Percentiles rank a stretch among this genome's conserved stretches.
Evolutionary conservation across 2,888 invertebrate genomes (phyloP).

Genomic region (Gari tellinella): DNA sequence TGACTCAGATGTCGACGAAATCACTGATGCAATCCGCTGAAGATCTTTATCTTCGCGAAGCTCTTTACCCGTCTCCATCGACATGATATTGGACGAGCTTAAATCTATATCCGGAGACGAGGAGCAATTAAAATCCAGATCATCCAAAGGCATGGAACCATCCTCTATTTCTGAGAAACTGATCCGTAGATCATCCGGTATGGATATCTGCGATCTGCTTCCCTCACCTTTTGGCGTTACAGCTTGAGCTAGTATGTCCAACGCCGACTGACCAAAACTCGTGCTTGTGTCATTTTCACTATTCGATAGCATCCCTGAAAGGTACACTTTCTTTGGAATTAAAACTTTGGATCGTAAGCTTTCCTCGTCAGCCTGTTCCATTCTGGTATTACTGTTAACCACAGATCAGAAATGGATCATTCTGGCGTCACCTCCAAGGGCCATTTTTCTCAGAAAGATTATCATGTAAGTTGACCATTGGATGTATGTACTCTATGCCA

Average conservation of each 20-base stretch:
- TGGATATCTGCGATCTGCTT: conserved; percentile 41
- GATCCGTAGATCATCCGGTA: conserved; percentile 51
- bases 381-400: no score
- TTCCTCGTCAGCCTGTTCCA: no score
- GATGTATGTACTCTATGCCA: no score
- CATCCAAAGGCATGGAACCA: conserved; percentile 41
- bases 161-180: conserved; percentile 58
- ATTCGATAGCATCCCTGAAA: conserved; percentile 25
- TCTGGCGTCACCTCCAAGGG: no score
- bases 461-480: no score
- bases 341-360: conserved; percentile 1
- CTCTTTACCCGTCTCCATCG: conserved; percentile 23
- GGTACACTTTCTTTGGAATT: conserved; percentile 35
- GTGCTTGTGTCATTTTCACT: not conserved
- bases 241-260: conserved; percentile 9
- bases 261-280: not conserved
- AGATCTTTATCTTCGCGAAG: conserved; percentile 14
- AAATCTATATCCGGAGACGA: conserved; percentile 26
- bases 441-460: no score
- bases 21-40: conserved; percentile 8
- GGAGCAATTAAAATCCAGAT: conserved; percentile 38
- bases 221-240: conserved; percentile 28
- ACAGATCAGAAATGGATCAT: no score
- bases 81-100: conserved; percentile 9
- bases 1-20: conserved; percentile 46